Percentiles rank a stretch among this genome's conserved stretches.
These are phyloP conservation scores for Gerosis bhagava DNA, from an alignment of 2,888 invertebrate species.

Conservation along the genomic window DNA sequence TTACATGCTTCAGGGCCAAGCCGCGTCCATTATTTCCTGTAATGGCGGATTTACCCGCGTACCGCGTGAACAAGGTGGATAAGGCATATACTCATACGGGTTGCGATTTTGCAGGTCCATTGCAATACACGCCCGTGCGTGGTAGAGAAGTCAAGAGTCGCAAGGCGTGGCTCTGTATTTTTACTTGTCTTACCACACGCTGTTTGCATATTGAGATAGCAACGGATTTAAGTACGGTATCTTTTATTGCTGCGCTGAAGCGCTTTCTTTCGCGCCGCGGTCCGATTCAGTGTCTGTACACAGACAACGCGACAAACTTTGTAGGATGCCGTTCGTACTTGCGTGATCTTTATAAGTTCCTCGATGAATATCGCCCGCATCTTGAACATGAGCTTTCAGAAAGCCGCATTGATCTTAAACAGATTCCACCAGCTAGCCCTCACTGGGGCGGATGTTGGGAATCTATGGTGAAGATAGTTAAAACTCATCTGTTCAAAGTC, in stretches of 20 bases:
- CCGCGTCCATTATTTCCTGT: not conserved
- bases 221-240: not conserved
- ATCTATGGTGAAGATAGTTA: slow-evolving; percentile 17
- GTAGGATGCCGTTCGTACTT: too few species aligned
- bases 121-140: not conserved
- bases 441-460: slow-evolving; percentile 27
- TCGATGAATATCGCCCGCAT: slow-evolving; percentile 6
- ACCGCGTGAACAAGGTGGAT: not conserved
- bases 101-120: not conserved
- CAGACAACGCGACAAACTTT: too few species aligned
- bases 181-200: not conserved
- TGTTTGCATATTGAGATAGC: not conserved
- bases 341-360: too few species aligned
- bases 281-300: too few species aligned
- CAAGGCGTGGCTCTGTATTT: slow-evolving; percentile 1
- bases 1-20: not conserved
- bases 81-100: slow-evolving; percentile 1
- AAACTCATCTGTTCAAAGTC: slow-evolving; percentile 23
- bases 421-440: slow-evolving; percentile 15
- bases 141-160: not conserved
- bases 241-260: not conserved
- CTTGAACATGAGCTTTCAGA: slow-evolving; percentile 5
- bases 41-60: not conserved
- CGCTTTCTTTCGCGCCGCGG: too few species aligned
- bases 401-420: slow-evolving; percentile 15